A percentile compares a stretch with the other conserved stretches of the same genome.
Evolutionary conservation across 1,140 invertebrate genomes (phyloP).

Genomic region (Melipona quadrifasciata): DNA sequence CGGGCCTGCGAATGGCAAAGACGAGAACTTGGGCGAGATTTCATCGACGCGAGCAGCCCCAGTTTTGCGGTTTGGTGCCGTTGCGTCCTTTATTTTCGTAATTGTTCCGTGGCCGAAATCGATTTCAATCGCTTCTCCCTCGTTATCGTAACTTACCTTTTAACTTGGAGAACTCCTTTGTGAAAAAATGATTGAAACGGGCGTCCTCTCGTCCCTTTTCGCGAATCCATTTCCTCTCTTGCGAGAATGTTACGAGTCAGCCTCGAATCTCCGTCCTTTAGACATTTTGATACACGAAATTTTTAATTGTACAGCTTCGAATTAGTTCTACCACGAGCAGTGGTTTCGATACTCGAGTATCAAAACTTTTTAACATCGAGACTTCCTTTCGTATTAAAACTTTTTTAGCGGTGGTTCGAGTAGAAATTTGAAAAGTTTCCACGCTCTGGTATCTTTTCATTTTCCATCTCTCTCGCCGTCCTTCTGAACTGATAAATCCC

Average conservation of each 20-base stretch:
- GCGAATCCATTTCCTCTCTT: not conserved
- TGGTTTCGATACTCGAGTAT: no score
- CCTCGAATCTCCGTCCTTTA: not conserved
- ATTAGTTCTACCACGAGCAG: no score
- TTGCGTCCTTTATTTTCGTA: not conserved
- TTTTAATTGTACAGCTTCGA: no score
- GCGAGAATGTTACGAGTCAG: not conserved
- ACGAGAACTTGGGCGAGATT: conserved; percentile 4
- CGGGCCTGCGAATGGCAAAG: conserved; percentile 1
- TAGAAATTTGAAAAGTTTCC: not conserved
- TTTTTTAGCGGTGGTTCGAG: not conserved
- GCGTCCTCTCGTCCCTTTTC: no score
- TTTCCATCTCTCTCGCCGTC: not conserved
- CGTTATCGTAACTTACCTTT: not conserved
- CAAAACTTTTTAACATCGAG: not conserved
- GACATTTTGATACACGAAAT: not conserved
- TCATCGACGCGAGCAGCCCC: not conserved
- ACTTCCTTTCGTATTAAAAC: not conserved
- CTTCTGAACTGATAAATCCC: not conserved
- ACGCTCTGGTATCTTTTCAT: no score
- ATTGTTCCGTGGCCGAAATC: conserved; percentile 8
- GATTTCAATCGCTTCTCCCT: not conserved
- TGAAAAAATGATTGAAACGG: not conserved
- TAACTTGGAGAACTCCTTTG: not conserved
- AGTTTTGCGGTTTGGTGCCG: no score